These are phyloP conservation scores for Drosophila longiperda DNA, from an alignment of 2,888 invertebrate genomes.

Conservation along the genomic window DNA sequence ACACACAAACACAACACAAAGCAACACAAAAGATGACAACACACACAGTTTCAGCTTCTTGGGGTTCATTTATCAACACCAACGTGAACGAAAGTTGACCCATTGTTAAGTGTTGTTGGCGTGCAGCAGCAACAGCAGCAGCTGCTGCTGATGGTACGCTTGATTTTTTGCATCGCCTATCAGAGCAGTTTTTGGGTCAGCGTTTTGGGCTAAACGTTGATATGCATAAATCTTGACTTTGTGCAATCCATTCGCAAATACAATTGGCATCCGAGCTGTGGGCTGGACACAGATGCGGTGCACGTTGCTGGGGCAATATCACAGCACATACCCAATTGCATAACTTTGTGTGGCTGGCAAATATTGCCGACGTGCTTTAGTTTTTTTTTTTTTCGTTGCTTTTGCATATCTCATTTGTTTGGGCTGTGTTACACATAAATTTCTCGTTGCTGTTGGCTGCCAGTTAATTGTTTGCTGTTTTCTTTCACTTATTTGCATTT, in stretches of 20 bases:
- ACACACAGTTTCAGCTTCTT: slow-evolving; percentile 21
- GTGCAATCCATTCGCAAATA: slow-evolving; percentile 70
- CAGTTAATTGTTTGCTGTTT: slow-evolving; percentile 68
- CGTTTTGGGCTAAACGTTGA: slow-evolving; percentile 77
- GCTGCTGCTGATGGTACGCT: slow-evolving; percentile 50
- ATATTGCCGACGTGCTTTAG: slow-evolving; percentile 50
- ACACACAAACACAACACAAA: slow-evolving; percentile 21
- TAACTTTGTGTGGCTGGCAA: slow-evolving; percentile 59
- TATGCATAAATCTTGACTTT: slow-evolving; percentile 76
- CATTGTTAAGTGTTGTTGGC: slow-evolving; percentile 61
- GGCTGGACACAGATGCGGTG: slow-evolving; percentile 2
- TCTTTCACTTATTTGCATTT: slow-evolving; percentile 71
- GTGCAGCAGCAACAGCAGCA: slow-evolving; percentile 24
- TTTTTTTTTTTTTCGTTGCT: slow-evolving; percentile 1
- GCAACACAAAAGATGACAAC: slow-evolving; percentile 55
- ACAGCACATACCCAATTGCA: slow-evolving; percentile 57
- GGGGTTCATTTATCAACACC: slow-evolving; percentile 71
- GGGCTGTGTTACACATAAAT: slow-evolving; percentile 70
- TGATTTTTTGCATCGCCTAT: slow-evolving; percentile 61
- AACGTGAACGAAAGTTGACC: slow-evolving; percentile 73
- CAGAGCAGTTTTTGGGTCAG: slow-evolving; percentile 69
- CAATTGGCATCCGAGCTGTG: slow-evolving; percentile 52
- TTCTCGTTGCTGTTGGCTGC: slow-evolving; percentile 36
- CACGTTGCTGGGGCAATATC: slow-evolving; percentile 1
- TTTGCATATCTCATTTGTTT: slow-evolving; percentile 50